Evolutionary conservation across 2,797 vertebrate genomes (phyloP), one percentile per base, ranked within the genome.

Genomic region (Amniataba percoides): DNA sequence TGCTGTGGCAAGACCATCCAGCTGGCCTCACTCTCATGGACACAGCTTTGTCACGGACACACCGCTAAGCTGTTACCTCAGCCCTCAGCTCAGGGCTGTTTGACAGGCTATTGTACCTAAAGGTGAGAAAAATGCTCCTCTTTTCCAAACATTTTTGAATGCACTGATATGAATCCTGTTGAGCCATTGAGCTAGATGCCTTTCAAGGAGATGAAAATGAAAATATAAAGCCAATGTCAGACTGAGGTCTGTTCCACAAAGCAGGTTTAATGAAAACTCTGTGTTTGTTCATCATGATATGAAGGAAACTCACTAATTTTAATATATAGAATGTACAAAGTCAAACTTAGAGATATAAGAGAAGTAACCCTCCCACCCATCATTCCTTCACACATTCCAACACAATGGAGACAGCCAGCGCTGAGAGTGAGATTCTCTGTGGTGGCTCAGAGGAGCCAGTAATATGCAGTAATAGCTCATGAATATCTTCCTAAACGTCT

Each of bases 1-100:
- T 2, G 49, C 18, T 40, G 14, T 34, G 7, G 77, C 72, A 60
- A 66, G 80, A 58, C 49, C 66, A 3, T 81, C 86, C 86, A 88
- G 80, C 86, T 87, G 88, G 80, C 82, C 75, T 82, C 66, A 13
- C 15, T 75, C 57, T 68, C 81, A 71, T 23, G 59, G 77, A 75
- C 62, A 46, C 63, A 19, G 14, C 23, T 60, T 74, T 77, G 81
- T 77, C 62, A 67, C 45, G 0, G 52, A 45, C 51, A 16, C 58
- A 34, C 27, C 4, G 34, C 42, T 61, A 7, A 43, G 55, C 60
- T 19, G 49, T 40, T 39, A 23, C 61, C 42, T 34, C 53, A 9
- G 19, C 2, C 45, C 45, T 73, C 61, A 27, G 15, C 63, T 62
- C 49, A 15, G 68, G 16, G 40, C 59, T 62, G 51, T 53, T 7